phyloP scores from a whole-genome alignment of 2,888 invertebrate species.

The Barypeithes pellucidus region DNA sequence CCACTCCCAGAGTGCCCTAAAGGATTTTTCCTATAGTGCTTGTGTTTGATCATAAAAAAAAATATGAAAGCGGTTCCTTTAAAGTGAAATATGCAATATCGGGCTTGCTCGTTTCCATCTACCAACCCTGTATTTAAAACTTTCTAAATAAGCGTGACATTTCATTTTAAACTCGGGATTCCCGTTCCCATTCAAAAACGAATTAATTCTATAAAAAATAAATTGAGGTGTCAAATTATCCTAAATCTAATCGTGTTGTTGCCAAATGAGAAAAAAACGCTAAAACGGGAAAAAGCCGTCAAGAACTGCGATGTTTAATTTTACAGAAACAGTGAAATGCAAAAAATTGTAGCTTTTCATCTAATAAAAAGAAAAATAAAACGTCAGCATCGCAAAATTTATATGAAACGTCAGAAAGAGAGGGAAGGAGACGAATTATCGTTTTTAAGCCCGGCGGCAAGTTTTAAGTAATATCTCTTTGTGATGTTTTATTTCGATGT shows the following conservation, averaged over 20 bases:
- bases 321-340: constrained; percentile 39
- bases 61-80: too few species aligned
- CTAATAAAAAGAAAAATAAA: constrained; percentile 49
- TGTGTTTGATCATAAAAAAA: too few species aligned
- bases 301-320: constrained; percentile 34
- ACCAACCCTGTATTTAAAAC: too few species aligned
- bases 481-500: constrained; percentile 39
- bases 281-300: constrained; percentile 26
- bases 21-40: too few species aligned
- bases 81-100: too few species aligned
- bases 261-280: constrained; percentile 16
- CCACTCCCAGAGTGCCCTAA: too few species aligned
- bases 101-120: too few species aligned
- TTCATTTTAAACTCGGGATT: too few species aligned
- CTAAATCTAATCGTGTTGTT: background rate
- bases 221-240: constrained; percentile 27
- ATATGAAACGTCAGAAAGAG: constrained; percentile 38
- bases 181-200: background rate
- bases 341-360: constrained; percentile 42
- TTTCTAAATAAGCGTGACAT: too few species aligned
- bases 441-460: constrained; percentile 38
- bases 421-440: constrained; percentile 33
- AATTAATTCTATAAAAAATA: constrained; percentile 22
- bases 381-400: constrained; percentile 47
- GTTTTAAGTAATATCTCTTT: constrained; percentile 45